A percentile compares a stretch with the other conserved stretches of the same genome.
Evolutionary conservation across 2,888 invertebrate genomes (phyloP).

Genomic region (Volucella inflata): DNA sequence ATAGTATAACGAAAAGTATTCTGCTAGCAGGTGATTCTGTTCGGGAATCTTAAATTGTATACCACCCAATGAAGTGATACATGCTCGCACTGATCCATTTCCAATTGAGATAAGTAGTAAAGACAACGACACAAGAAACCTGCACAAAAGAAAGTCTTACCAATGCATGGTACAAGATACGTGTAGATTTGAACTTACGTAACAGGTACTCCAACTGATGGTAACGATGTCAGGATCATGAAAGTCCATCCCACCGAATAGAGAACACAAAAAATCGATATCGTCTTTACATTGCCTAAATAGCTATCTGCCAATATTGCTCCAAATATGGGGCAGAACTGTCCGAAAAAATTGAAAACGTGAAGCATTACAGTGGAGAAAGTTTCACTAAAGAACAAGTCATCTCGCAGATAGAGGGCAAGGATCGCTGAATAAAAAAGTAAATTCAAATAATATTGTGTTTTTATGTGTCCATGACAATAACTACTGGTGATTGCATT

Average conservation of each 20-base stretch:
- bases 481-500: no score
- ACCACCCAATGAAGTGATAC: constrained; percentile 89
- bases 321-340: constrained; percentile 87
- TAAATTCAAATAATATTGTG: neutral
- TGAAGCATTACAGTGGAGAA: constrained; percentile 86
- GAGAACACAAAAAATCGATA: constrained; percentile 86
- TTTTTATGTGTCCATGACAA: neutral
- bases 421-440: constrained; percentile 85
- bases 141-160: constrained; percentile 79
- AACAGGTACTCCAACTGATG: constrained; percentile 79
- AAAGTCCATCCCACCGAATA: constrained; percentile 85
- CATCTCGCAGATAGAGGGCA: constrained; percentile 86
- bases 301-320: constrained; percentile 88
- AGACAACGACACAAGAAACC: constrained; percentile 85
- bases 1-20: constrained; percentile 89
- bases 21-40: constrained; percentile 85
- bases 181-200: constrained; percentile 76
- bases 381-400: constrained; percentile 85
- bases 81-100: constrained; percentile 89
- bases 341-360: constrained; percentile 86
- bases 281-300: constrained; percentile 85
- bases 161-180: neutral
- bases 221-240: constrained; percentile 84
- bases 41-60: constrained; percentile 86
- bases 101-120: constrained; percentile 87